Conservation (phyloP, 2,113 vertebrate genomes). For the Phalacrocorax aristotelis region DNA sequence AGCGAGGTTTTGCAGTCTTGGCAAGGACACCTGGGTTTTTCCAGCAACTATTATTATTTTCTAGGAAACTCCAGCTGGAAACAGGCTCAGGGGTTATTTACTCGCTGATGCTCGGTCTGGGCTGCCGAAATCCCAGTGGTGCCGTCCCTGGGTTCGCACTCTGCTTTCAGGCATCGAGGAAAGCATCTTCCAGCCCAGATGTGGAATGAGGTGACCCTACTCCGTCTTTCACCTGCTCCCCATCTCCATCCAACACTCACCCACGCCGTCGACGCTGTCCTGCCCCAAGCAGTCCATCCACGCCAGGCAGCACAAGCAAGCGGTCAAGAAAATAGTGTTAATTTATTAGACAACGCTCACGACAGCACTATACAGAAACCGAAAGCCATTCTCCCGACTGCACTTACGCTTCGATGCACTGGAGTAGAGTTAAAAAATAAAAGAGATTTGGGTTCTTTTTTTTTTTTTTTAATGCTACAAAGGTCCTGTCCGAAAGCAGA, state of each 20-base stretch:
- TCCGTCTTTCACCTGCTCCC: neutral
- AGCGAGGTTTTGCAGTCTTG: neutral
- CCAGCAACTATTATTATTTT: neutral
- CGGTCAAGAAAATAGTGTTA: constrained; percentile 30
- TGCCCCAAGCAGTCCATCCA: accelerated
- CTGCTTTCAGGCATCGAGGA: neutral
- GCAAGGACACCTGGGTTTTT: neutral
- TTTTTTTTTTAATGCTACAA: neutral
- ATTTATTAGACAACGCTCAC: constrained; percentile 29
- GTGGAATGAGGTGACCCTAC: neutral
- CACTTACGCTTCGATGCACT: neutral
- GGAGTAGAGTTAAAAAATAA: constrained; percentile 4
- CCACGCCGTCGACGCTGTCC: accelerated
- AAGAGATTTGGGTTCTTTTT: neutral
- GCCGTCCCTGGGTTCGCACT: neutral
- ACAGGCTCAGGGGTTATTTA: neutral
- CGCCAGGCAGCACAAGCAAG: neutral
- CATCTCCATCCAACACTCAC: accelerated
- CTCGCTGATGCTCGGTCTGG: neutral
- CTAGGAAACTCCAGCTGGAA: constrained; percentile 40
- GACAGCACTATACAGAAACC: neutral
- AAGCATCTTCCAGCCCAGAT: neutral
- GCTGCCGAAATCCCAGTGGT: neutral
- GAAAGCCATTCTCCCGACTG: neutral
- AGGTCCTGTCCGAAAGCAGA: neutral